Evolutionary conservation across 2,888 invertebrate species (phyloP).

Genomic region (Tetranychus piercei): DNA sequence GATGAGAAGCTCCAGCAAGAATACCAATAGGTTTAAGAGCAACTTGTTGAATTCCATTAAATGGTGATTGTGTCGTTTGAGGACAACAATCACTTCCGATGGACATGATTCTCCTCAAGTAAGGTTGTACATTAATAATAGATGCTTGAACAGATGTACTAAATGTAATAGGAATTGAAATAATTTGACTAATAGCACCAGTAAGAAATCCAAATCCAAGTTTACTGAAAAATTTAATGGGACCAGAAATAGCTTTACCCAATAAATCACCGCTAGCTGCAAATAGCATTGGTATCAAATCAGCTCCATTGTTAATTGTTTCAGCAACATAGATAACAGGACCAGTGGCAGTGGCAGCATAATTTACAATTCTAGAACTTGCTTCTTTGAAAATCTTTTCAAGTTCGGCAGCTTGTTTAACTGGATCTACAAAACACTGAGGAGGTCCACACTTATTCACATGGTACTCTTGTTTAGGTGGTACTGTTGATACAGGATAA

Average conservation of each 20-base stretch:
- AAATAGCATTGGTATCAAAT: not conserved
- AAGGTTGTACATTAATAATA: not conserved
- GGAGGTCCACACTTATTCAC: not conserved
- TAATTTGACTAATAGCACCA: constrained; percentile 6
- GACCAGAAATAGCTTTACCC: not conserved
- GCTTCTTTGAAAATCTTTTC: not conserved
- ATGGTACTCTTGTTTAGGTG: too few relatives aligned
- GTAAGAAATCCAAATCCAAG: not conserved
- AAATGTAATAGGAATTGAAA: not conserved
- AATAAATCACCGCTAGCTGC: not conserved
- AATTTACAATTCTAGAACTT: not conserved
- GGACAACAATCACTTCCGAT: not conserved
- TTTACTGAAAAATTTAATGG: not conserved
- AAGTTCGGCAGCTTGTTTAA: not conserved
- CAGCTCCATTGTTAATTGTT: not conserved
- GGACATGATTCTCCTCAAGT: not conserved
- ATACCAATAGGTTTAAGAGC: not conserved
- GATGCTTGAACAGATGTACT: not conserved
- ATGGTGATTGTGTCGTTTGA: not conserved
- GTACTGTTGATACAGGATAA: not conserved
- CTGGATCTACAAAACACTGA: not conserved
- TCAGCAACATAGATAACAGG: not conserved
- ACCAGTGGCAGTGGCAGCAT: not conserved
- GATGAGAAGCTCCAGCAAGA: not conserved
- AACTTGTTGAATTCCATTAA: not conserved